phyloP scores from a whole-genome alignment of 1,140 invertebrate species.

The Philaenus spumarius region DNA sequence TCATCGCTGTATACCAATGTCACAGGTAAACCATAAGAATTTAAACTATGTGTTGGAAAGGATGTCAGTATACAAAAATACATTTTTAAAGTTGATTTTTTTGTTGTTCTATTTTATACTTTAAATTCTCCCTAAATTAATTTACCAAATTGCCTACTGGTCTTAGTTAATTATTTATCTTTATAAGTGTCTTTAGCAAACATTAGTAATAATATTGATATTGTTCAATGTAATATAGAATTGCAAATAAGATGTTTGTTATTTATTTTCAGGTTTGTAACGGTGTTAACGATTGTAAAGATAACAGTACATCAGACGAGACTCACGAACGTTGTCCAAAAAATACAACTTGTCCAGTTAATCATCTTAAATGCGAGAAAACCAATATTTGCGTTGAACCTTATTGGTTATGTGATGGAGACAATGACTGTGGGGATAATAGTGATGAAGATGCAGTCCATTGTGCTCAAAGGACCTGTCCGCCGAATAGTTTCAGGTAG shows the following conservation, averaged over 20 bases:
- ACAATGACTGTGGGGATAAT: conserved; percentile 94
- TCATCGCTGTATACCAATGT: conserved; percentile 77
- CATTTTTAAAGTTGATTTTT: too few species aligned
- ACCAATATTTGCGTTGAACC: conserved; percentile 94
- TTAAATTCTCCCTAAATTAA: too few species aligned
- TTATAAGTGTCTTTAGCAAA: too few species aligned
- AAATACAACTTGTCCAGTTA: conserved; percentile 78
- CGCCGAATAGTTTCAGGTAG: conserved; percentile 77
- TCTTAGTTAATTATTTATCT: too few species aligned
- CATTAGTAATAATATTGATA: not conserved
- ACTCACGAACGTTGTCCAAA: conserved; percentile 77
- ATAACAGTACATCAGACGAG: conserved; percentile 86
- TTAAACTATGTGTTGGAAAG: too few species aligned
- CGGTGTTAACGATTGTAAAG: conserved; percentile 91
- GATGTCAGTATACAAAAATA: too few species aligned
- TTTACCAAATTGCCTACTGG: too few species aligned
- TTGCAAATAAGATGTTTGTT: conserved; percentile 1
- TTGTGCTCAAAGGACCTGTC: conserved; percentile 82
- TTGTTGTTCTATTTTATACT: too few species aligned
- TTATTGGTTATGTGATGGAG: conserved; percentile 90
- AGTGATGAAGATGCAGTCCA: conserved; percentile 88
- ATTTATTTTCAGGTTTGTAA: conserved; percentile 64
- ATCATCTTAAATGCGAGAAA: conserved; percentile 85
- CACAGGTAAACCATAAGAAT: too few species aligned
- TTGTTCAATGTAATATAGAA: not conserved